Evolutionary conservation across 1,140 invertebrate species (phyloP).

Genomic region (Adelges cooleyi): DNA sequence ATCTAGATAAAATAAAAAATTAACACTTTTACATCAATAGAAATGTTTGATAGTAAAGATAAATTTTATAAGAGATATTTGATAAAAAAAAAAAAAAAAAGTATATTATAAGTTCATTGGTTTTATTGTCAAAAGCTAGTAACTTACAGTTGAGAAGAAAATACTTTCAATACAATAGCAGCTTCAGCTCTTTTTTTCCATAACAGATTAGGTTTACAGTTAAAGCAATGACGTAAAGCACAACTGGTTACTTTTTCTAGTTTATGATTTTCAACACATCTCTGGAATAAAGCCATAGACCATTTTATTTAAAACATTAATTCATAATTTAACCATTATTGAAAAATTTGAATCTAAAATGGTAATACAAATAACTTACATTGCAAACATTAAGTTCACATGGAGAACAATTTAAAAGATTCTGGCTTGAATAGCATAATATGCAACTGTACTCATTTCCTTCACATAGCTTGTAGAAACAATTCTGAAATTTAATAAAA

Average conservation of each 20-base stretch:
- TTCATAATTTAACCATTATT: too few species aligned
- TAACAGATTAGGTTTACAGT: background rate
- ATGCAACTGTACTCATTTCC: background rate
- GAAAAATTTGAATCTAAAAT: too few species aligned
- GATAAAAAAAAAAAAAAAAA: too few species aligned
- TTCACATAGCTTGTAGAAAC: background rate
- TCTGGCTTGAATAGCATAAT: background rate
- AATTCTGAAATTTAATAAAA: background rate
- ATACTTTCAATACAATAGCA: constrained; percentile 9
- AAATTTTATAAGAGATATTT: too few species aligned
- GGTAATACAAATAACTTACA: background rate
- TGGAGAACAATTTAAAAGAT: background rate
- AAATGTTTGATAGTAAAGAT: too few species aligned
- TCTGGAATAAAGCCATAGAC: background rate
- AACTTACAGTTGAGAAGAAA: constrained; percentile 22
- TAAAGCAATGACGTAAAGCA: background rate
- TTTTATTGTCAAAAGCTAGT: too few species aligned
- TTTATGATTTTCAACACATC: background rate
- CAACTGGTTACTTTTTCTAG: background rate
- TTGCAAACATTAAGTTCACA: constrained; percentile 9
- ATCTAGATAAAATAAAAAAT: too few species aligned
- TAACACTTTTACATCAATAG: too few species aligned
- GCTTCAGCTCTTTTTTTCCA: constrained; percentile 7
- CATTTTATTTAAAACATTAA: too few species aligned
- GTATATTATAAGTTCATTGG: too few species aligned